These are phyloP conservation scores for Phyto melanocephala DNA, from an alignment of 2,888 invertebrate genomes.

Conservation along the genomic window DNA sequence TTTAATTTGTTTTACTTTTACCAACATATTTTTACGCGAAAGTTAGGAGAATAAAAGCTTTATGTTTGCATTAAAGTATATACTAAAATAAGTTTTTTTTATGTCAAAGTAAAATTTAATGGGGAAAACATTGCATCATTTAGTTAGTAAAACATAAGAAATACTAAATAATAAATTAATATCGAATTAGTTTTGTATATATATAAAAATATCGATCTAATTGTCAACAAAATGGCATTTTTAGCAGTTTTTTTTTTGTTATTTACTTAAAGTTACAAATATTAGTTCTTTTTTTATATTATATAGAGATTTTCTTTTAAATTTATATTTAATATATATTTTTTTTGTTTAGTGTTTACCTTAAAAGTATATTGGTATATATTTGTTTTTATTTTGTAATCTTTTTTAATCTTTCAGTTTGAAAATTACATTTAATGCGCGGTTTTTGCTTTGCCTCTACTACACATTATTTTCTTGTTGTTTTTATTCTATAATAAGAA, in stretches of 20 bases:
- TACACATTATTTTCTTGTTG: constrained; percentile 56
- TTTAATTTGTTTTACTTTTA: too few relatives aligned
- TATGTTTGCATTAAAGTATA: constrained; percentile 51
- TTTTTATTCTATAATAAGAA: constrained; percentile 24
- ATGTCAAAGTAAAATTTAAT: neutral
- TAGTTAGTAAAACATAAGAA: constrained; percentile 39
- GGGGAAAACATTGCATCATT: constrained; percentile 36
- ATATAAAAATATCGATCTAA: constrained; percentile 64
- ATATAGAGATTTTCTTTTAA: neutral
- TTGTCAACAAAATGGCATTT: constrained; percentile 65
- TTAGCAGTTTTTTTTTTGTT: constrained; percentile 51
- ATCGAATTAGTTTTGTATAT: constrained; percentile 42
- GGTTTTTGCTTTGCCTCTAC: constrained; percentile 64
- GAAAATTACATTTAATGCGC: constrained; percentile 64
- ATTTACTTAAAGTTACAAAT: constrained; percentile 58
- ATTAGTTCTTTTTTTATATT: constrained; percentile 10
- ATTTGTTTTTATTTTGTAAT: constrained; percentile 2
- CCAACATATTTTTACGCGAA: constrained; percentile 3
- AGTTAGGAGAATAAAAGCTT: constrained; percentile 39
- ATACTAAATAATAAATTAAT: constrained; percentile 43
- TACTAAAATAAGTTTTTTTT: too few relatives aligned
- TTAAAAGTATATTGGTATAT: constrained; percentile 47
- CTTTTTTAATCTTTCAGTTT: constrained; percentile 16
- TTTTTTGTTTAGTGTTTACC: constrained; percentile 46
- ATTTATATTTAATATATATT: constrained; percentile 32